A percentile compares a stretch with the other conserved stretches of the same genome.
phyloP scores from a whole-genome alignment of 2,113 vertebrate genomes.

The Cariama cristata region DNA sequence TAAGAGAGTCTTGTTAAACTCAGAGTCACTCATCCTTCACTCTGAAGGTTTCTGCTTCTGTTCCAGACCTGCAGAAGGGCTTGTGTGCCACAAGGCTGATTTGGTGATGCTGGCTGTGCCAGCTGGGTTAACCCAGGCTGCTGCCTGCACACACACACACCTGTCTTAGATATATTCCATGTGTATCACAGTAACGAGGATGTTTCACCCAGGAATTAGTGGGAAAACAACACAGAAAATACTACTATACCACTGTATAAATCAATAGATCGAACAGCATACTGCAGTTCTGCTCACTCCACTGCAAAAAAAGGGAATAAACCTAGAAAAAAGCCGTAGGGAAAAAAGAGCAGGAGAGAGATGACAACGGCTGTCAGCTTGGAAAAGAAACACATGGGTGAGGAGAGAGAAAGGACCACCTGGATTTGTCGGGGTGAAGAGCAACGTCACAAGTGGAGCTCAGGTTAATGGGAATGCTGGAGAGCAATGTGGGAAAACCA shows the following conservation, averaged over 20 bases:
- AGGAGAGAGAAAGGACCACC: background rate
- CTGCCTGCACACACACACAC: background rate
- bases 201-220: background rate
- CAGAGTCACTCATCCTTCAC: background rate
- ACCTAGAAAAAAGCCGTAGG: background rate
- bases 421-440: background rate
- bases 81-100: background rate
- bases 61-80: background rate
- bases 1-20: background rate
- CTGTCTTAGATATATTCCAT: background rate
- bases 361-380: background rate
- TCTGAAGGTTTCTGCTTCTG: background rate
- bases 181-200: background rate
- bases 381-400: background rate
- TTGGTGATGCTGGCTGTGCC: background rate
- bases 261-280: background rate
- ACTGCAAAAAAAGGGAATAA: background rate
- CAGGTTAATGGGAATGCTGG: background rate
- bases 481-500: background rate
- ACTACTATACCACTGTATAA: background rate
- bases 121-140: background rate
- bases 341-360: background rate
- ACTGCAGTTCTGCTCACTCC: background rate
- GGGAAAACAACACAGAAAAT: background rate
- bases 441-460: background rate